Base-by-base conservation (phyloP, 2,888 invertebrate species). In the Melanostoma scalare region DNA sequence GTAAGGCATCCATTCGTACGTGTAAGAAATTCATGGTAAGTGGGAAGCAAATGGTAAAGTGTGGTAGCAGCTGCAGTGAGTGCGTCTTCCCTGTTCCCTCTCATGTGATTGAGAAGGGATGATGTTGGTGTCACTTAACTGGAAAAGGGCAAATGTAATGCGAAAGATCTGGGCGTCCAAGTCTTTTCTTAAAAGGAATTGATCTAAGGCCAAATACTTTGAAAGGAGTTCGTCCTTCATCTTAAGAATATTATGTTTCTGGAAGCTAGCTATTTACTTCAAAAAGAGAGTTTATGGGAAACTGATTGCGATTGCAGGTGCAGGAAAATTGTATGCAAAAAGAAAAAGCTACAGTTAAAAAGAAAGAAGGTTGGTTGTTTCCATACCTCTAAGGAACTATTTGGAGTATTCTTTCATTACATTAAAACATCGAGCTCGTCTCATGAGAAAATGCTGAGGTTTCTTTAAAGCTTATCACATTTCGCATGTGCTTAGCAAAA, bases 1-100 rank as follows among this genome's bases (percentile, higher is more conserved):
- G 20, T 20, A 20, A 20, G 20, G 20, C 20, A 20, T 20, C 50
- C 40, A 58, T 61, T 48, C 5, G 44, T 52, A 38, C 9, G 44
- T 58, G 42, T 31, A 68, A 40, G 82, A 73, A 82, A 77, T 73
- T 50, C 73, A 53, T 82, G 68, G 68, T 60, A 69, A 76, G 72
- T 67, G 67, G 36, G 48, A 20, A 20, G 20, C 20, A 20, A 20
- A 20, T 20, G 20, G 20, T 20, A 20, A 20, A 20, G 20, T 20
- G 20, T 20, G 20, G 20, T 20, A 20, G 20, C 20, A 20, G 20
- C 20, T 20, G 20, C 20, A 20, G 20, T 20, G 20, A 20, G 20
- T 20, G 20, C 20, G 20, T 20, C 20, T 20, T 20, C 20, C 20
- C 20, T 20, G 1, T 20, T 20, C 20, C 20, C 20, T 20, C 20